These are phyloP conservation scores for Petrolisthes cinctipes DNA, from an alignment of 2,888 invertebrate species.

Conservation along the genomic window DNA sequence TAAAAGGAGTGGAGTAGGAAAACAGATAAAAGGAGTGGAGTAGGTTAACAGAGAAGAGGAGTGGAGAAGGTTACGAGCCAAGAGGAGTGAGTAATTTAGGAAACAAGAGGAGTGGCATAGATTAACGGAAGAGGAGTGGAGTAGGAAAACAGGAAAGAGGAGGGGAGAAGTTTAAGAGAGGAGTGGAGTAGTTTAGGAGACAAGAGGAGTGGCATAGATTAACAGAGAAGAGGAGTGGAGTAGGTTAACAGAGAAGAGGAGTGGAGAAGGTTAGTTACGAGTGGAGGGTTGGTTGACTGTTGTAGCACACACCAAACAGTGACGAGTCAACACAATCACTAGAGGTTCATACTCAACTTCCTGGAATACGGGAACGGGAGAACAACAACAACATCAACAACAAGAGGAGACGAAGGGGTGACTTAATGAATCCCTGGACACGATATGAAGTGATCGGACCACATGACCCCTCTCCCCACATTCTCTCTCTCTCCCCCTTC, in stretches of 20 bases:
- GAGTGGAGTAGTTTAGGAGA: too few species aligned
- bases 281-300: too few species aligned
- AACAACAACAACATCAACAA: background rate
- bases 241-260: too few species aligned
- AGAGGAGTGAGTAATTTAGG: too few species aligned
- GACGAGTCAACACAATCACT: too few species aligned
- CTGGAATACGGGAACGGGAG: background rate
- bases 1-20: background rate
- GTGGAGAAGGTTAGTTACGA: too few species aligned
- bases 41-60: background rate
- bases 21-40: background rate
- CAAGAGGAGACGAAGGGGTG: background rate
- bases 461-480: background rate
- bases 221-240: too few species aligned
- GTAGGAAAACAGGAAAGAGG: background rate
- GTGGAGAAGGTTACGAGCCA: too few species aligned
- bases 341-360: too few species aligned
- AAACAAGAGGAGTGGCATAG: too few species aligned
- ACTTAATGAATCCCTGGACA: background rate
- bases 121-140: background rate
- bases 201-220: too few species aligned
- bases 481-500: background rate
- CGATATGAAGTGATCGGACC: background rate
- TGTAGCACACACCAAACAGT: too few species aligned
- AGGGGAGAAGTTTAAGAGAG: background rate